Percentiles rank a stretch among this genome's conserved stretches.
Evolutionary conservation across 2,113 vertebrate genomes (phyloP).

Genomic region (Penelope pileata): DNA sequence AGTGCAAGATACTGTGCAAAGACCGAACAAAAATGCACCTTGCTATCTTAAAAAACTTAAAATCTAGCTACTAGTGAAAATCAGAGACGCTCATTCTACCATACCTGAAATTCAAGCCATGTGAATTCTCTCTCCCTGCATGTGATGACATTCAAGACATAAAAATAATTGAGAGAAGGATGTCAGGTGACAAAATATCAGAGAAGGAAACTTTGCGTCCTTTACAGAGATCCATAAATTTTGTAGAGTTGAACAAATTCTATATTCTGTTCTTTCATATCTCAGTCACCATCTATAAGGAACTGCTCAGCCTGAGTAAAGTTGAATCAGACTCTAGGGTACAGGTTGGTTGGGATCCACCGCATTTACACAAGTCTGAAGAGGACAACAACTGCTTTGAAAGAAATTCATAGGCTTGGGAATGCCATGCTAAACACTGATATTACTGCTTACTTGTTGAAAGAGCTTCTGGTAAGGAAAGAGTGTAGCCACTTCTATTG

Average conservation of each 20-base stretch:
- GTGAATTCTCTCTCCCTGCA: fast-evolving
- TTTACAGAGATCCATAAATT: not conserved
- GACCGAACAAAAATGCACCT: fast-evolving
- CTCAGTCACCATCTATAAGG: fast-evolving
- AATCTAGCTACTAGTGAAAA: not conserved
- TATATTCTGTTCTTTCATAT: fast-evolving
- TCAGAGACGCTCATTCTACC: fast-evolving
- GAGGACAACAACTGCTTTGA: fast-evolving
- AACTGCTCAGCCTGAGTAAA: not conserved
- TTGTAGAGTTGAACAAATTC: not conserved
- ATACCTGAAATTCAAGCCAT: not conserved
- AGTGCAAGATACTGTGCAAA: not conserved
- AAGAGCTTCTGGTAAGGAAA: not conserved
- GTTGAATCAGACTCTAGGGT: not conserved
- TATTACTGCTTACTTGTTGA: not conserved
- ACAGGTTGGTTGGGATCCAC: not conserved
- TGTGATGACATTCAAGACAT: fast-evolving
- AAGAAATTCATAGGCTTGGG: not conserved
- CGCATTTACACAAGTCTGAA: not conserved
- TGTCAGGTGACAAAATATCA: not conserved
- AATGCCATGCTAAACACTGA: not conserved
- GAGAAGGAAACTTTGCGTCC: not conserved
- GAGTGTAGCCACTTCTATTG: fast-evolving
- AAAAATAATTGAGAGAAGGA: not conserved
- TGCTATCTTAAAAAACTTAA: not conserved